These are phyloP conservation scores for Drosophila kambysellisi DNA, from an alignment of 2,888 invertebrate species.

Conservation along the genomic window DNA sequence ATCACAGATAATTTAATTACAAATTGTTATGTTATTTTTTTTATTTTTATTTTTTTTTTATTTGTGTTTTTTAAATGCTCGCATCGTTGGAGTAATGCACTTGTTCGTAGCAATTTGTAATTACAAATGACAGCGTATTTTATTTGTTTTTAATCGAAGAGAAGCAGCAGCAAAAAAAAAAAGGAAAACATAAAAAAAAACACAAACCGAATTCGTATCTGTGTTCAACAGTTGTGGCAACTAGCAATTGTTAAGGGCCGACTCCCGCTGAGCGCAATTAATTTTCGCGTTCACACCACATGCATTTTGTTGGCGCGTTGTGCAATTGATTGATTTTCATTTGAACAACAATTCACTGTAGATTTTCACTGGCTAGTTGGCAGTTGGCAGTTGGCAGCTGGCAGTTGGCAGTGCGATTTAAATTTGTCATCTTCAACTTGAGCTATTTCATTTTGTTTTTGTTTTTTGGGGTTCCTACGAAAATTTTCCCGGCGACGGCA, in stretches of 20 bases:
- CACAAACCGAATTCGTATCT: conserved; percentile 9
- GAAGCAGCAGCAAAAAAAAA: not conserved
- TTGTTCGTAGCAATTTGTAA: conserved; percentile 55
- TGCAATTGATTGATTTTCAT: conserved; percentile 73
- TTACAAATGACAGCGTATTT: conserved; percentile 65
- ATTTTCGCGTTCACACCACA: conserved; percentile 67
- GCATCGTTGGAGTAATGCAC: conserved; percentile 33
- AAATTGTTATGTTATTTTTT: conserved; percentile 43
- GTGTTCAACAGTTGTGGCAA: conserved; percentile 48
- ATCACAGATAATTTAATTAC: conserved; percentile 79
- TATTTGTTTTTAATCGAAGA: conserved; percentile 28
- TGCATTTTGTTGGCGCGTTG: conserved; percentile 45
- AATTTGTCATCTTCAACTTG: conserved; percentile 32
- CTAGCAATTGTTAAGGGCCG: conserved; percentile 52
- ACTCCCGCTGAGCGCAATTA: conserved; percentile 66
- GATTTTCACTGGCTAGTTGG: conserved; percentile 3
- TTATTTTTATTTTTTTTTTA: conserved; percentile 37
- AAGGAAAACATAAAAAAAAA: conserved; percentile 11
- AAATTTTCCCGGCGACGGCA: conserved; percentile 28
- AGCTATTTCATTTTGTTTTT: not conserved
- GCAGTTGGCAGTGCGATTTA: conserved; percentile 22
- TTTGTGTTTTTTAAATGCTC: conserved; percentile 30
- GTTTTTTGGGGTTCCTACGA: not conserved
- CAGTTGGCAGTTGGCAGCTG: conserved; percentile 2
- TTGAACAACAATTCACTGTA: conserved; percentile 34